Evolutionary conservation across 23 tunicate species (phyloP).

Genomic region (Halocynthia aurantium): DNA sequence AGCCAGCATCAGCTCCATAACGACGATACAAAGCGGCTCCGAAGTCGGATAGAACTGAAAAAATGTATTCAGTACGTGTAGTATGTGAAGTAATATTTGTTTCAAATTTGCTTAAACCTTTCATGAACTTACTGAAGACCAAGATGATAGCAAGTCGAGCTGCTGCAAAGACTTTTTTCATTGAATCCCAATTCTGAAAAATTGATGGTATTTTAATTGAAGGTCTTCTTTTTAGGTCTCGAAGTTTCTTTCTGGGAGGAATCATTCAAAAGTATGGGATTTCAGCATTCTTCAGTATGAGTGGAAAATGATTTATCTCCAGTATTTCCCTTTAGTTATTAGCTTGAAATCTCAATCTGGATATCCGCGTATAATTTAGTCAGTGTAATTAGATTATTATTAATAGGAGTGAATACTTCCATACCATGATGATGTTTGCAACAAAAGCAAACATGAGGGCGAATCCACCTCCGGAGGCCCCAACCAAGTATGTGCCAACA

Average conservation of each 20-base stretch:
- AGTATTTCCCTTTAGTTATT: too few relatives aligned
- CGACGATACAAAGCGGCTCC: conserved; percentile 80
- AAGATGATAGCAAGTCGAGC: conserved; percentile 10
- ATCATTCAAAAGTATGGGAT: too few relatives aligned
- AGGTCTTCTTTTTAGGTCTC: too few relatives aligned
- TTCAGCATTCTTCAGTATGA: too few relatives aligned
- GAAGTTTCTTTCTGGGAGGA: too few relatives aligned
- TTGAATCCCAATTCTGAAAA: conserved; percentile 25
- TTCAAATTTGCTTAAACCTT: not conserved
- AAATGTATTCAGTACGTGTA: not conserved
- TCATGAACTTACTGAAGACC: conserved; percentile 11
- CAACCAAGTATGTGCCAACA: conserved; percentile 67
- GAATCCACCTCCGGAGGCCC: conserved; percentile 97
- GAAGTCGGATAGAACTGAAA: conserved; percentile 75
- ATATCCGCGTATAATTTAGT: too few relatives aligned
- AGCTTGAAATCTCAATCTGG: too few relatives aligned
- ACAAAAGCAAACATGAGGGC: conserved; percentile 78
- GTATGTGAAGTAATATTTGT: not conserved
- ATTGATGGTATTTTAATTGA: not conserved
- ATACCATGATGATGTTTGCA: conserved; percentile 87
- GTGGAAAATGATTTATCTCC: too few relatives aligned
- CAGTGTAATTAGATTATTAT: too few relatives aligned
- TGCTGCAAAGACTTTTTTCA: not conserved
- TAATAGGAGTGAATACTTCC: not conserved
- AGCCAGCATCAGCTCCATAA: conserved; percentile 39